Percentiles rank a stretch among this genome's conserved stretches.
phyloP scores from a whole-genome alignment of 2,888 invertebrate genomes.

The Smittia aterrima region DNA sequence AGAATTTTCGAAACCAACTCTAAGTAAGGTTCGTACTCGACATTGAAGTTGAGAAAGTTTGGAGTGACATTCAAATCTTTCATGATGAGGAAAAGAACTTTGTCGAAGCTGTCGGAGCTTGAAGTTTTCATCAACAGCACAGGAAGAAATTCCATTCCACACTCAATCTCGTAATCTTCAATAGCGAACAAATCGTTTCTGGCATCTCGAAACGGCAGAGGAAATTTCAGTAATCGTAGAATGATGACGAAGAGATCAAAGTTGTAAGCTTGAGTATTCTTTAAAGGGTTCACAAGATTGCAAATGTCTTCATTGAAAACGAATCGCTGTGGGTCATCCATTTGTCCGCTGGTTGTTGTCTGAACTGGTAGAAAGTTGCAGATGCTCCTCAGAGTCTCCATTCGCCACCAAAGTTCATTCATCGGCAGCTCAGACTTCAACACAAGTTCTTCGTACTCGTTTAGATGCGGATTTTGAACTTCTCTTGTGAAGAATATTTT shows the following conservation, averaged over 20 bases:
- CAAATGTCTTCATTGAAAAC: slow-evolving; percentile 63
- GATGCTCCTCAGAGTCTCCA: slow-evolving; percentile 70
- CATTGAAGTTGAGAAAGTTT: slow-evolving; percentile 29
- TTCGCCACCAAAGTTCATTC: slow-evolving; percentile 71
- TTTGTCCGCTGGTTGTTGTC: slow-evolving; percentile 49
- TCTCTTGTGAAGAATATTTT: slow-evolving; percentile 47
- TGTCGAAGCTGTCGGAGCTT: background rate
- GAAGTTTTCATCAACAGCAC: background rate
- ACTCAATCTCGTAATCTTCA: slow-evolving; percentile 49
- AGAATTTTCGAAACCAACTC: background rate
- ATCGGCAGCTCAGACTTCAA: slow-evolving; percentile 66
- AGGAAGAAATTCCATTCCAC: slow-evolving; percentile 44
- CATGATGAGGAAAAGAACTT: background rate
- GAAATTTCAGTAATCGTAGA: slow-evolving; percentile 59
- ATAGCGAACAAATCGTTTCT: slow-evolving; percentile 51
- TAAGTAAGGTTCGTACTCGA: slow-evolving; percentile 19
- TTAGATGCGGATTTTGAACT: slow-evolving; percentile 50
- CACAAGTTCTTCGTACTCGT: slow-evolving; percentile 63
- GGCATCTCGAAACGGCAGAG: slow-evolving; percentile 57
- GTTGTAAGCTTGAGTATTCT: slow-evolving; percentile 57
- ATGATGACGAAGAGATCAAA: slow-evolving; percentile 62
- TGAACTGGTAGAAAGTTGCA: slow-evolving; percentile 64
- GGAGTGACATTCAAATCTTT: slow-evolving; percentile 35
- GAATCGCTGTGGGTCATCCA: slow-evolving; percentile 65
- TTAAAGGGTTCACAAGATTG: slow-evolving; percentile 68